These are phyloP conservation scores for Pocillopora meandrina DNA, from an alignment of 92 coral and sea anemone genomes.

Conservation along the genomic window DNA sequence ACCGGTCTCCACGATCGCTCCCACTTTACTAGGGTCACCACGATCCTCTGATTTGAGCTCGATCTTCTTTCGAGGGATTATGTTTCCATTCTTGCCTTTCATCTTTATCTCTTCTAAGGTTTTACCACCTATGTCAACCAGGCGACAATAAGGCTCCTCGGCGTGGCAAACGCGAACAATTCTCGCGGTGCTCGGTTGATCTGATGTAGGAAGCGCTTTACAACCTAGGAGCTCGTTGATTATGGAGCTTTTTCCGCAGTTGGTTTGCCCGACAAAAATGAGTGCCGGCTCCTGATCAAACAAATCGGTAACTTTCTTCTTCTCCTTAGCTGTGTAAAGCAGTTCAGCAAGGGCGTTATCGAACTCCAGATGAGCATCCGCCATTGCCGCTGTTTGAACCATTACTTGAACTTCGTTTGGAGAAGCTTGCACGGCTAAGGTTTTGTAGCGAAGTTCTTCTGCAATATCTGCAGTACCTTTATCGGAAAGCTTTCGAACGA, in stretches of 20 bases:
- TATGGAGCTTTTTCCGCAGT: conserved; percentile 80
- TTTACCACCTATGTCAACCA: conserved; percentile 30
- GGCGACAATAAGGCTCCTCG: conserved; percentile 48
- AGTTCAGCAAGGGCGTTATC: conserved; percentile 24
- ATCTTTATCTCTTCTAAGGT: conserved; percentile 22
- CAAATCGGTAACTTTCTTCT: conserved; percentile 44
- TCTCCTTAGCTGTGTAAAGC: conserved; percentile 59
- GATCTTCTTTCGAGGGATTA: conserved; percentile 60
- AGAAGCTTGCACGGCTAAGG: conserved; percentile 9
- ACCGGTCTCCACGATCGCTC: conserved; percentile 62
- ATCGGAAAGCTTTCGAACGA: conserved; percentile 14
- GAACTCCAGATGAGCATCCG: conserved; percentile 13
- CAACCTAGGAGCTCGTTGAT: conserved; percentile 63
- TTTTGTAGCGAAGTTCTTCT: background rate
- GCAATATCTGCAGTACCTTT: conserved; percentile 19
- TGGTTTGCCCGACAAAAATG: conserved; percentile 76
- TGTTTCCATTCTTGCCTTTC: conserved; percentile 25
- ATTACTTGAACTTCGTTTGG: conserved; percentile 15
- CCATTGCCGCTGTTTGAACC: conserved; percentile 8
- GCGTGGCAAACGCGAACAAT: conserved; percentile 71
- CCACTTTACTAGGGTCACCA: conserved; percentile 52
- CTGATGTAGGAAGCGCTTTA: conserved; percentile 64
- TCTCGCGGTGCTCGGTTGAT: conserved; percentile 74
- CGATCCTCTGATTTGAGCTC: conserved; percentile 62
- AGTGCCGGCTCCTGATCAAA: conserved; percentile 62